These are phyloP conservation scores for Cheilosia scutellata DNA, from an alignment of 2,888 invertebrate genomes.

Conservation along the genomic window DNA sequence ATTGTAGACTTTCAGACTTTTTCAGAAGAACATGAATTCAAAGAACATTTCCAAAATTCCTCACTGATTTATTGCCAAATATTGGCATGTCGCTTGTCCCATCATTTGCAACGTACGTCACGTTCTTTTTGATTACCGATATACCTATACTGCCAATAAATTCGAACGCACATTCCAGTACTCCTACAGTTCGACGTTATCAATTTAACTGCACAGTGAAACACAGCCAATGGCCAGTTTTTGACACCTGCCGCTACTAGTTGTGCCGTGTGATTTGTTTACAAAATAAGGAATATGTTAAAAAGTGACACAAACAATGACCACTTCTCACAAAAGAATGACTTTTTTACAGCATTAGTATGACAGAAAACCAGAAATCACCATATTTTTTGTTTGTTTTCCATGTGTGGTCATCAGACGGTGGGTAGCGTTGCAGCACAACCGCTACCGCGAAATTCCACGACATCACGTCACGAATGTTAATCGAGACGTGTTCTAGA, in stretches of 20 bases:
- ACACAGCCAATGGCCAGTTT: slow-evolving; percentile 38
- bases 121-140: background rate
- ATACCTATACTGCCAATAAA: slow-evolving; percentile 7
- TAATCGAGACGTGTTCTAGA: slow-evolving; percentile 72
- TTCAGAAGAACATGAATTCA: too few relatives aligned
- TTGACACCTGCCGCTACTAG: slow-evolving; percentile 52
- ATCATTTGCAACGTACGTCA: too few relatives aligned
- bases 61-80: too few relatives aligned
- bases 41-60: too few relatives aligned
- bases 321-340: slow-evolving; percentile 1
- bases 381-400: slow-evolving; percentile 5
- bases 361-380: slow-evolving; percentile 11
- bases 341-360: background rate
- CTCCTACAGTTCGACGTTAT: background rate
- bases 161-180: slow-evolving; percentile 3
- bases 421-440: slow-evolving; percentile 12
- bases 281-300: slow-evolving; percentile 44
- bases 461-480: slow-evolving; percentile 55
- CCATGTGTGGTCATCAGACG: background rate
- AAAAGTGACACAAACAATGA: background rate
- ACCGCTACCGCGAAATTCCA: slow-evolving; percentile 56
- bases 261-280: slow-evolving; percentile 43
- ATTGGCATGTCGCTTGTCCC: too few relatives aligned
- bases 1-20: too few relatives aligned
- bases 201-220: slow-evolving; percentile 11